phyloP scores from a whole-genome alignment of 2,797 vertebrate genomes.

The Esox lucius region DNA sequence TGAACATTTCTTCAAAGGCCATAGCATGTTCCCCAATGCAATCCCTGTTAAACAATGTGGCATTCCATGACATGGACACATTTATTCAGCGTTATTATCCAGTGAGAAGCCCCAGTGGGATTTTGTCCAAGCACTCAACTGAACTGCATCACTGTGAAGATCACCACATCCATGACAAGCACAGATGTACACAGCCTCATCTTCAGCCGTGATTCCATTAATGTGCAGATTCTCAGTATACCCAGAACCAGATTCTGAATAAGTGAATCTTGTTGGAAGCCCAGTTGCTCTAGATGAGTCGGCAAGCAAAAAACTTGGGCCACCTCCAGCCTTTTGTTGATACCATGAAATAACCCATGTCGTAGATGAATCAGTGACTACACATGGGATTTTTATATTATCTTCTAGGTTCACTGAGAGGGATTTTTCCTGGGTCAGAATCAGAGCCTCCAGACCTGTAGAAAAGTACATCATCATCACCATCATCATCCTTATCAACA shows the following conservation, averaged over 20 bases:
- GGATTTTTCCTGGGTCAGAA: slow-evolving; percentile 34
- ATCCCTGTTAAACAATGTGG: background rate
- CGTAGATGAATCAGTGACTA: background rate
- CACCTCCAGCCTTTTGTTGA: slow-evolving; percentile 27
- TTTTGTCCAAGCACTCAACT: slow-evolving; percentile 33
- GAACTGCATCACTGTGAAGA: slow-evolving; percentile 34
- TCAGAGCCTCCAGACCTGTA: slow-evolving; percentile 24
- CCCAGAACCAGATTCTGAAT: slow-evolving; percentile 2
- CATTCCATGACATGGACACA: background rate
- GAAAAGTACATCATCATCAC: background rate
- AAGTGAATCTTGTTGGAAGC: slow-evolving; percentile 18
- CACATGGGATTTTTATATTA: slow-evolving; percentile 25
- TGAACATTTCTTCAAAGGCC: background rate
- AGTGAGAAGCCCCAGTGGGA: slow-evolving; percentile 6
- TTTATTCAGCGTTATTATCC: background rate
- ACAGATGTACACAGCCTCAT: slow-evolving; percentile 31
- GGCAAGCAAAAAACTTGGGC: background rate
- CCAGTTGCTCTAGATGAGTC: slow-evolving; percentile 1
- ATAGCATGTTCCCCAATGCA: background rate
- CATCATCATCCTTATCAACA: background rate
- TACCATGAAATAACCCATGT: slow-evolving; percentile 19
- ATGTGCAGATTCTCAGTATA: slow-evolving; percentile 18
- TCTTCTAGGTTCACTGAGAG: slow-evolving; percentile 14
- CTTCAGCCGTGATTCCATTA: slow-evolving; percentile 15
- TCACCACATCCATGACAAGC: slow-evolving; percentile 5